A percentile compares a stretch with the other conserved stretches of the same genome.
Evolutionary conservation across 2,797 vertebrate genomes (phyloP).

Genomic region (Varecia variegata): DNA sequence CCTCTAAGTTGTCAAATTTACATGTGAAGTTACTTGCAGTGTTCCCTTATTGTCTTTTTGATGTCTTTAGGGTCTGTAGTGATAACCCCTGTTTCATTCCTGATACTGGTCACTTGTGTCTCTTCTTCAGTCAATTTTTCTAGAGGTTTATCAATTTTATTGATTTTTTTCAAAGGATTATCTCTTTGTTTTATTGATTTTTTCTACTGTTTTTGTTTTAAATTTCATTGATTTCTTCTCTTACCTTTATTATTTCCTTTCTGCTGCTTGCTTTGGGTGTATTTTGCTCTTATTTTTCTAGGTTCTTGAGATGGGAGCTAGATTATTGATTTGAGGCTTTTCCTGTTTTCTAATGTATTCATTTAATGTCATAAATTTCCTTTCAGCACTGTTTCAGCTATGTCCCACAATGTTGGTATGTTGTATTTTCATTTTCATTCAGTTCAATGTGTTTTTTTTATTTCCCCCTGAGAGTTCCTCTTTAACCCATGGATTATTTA

Average conservation of each 20-base stretch:
- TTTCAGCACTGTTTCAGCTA: neutral
- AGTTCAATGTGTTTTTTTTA: neutral
- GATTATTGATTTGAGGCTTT: neutral
- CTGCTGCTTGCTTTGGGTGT: neutral
- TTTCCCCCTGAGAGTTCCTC: neutral
- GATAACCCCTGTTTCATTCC: neutral
- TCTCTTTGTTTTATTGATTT: neutral
- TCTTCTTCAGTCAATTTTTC: neutral
- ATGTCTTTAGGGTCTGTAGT: neutral
- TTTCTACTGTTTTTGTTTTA: neutral
- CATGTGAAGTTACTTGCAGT: neutral
- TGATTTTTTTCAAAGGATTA: neutral
- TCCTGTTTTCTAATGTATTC: neutral
- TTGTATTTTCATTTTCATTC: neutral
- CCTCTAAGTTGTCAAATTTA: neutral
- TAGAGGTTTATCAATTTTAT: neutral
- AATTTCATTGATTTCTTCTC: neutral
- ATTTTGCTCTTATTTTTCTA: neutral
- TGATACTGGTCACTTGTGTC: neutral
- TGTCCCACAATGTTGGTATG: neutral
- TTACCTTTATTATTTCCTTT: neutral
- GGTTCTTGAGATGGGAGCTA: neutral
- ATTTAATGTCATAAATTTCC: neutral
- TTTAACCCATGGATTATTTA: neutral
- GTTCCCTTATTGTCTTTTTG: neutral